A percentile compares a stretch with the other conserved stretches of the same genome.
Evolutionary conservation across 2,797 vertebrate genomes (phyloP).

Genomic region (Podarcis lilfordi): DNA sequence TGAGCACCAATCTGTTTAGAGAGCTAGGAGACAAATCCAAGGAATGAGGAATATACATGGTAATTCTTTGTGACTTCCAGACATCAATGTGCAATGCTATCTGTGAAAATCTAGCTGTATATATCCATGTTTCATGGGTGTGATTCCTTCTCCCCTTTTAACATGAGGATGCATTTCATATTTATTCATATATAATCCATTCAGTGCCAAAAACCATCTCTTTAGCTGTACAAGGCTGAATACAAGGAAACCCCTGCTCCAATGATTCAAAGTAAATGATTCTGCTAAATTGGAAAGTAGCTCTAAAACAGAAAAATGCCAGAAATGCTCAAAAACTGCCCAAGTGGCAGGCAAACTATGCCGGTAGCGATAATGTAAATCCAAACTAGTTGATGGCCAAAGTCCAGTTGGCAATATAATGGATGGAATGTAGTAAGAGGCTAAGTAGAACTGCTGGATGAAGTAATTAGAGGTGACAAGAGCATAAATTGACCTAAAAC

Average conservation of each 20-base stretch:
- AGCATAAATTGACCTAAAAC: constrained; percentile 52
- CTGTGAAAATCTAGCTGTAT: constrained; percentile 6
- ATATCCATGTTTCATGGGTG: not conserved
- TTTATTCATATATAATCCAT: constrained; percentile 12
- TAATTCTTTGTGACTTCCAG: constrained; percentile 32
- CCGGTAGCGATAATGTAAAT: constrained; percentile 50
- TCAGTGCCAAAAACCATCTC: not conserved
- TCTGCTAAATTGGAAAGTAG: not conserved
- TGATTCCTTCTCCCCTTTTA: not conserved
- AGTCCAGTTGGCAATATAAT: constrained; percentile 46
- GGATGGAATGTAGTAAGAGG: constrained; percentile 42
- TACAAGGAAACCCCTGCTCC: not conserved
- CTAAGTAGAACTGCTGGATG: constrained; percentile 48
- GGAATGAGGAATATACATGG: not conserved
- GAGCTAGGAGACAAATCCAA: constrained; percentile 30
- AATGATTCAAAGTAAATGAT: not conserved
- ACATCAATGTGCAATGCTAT: not conserved
- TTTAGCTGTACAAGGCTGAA: not conserved
- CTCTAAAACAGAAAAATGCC: not conserved
- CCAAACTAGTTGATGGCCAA: constrained; percentile 32
- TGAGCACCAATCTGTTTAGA: not conserved
- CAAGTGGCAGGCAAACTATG: constrained; percentile 25
- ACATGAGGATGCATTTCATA: not conserved
- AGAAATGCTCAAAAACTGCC: constrained; percentile 32
- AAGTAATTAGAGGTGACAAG: constrained; percentile 40